Base-by-base conservation (phyloP, 2,113 vertebrate species). In the Lycaon pictus region DNA sequence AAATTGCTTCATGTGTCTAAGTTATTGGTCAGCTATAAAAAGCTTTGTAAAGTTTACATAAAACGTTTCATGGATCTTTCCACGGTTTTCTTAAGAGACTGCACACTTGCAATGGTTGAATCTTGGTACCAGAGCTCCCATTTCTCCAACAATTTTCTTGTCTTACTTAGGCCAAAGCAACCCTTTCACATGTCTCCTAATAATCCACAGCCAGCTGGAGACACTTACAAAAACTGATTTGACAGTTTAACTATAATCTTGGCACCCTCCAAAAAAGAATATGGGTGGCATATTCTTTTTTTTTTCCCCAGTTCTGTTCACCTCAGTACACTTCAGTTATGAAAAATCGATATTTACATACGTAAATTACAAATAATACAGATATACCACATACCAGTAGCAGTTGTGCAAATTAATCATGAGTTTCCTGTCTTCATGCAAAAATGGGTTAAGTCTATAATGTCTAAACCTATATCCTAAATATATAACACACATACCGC, bases 41-140 rank as follows among this genome's bases (percentile, higher is more conserved):
- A 62, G 76, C 90, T 97, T 80, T 96, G 85, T 1, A 37, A 86
- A 97, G 95, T 98, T 97, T 95, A 95, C 71, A 79, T 65, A 67
- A 85, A 91, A 22, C 19, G 79, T 80, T 97, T 86, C 32, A 93
- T 0, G 35, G 15, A 82, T 71, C 60, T 88, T 95, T 92, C 67
- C 92, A 60, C 8, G 81, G 74, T 94, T 97, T 95, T 29, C 93
- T 65, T 43, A 81, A 90, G 79, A 88, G 88, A 88, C n/a, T 77
- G n/a, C 43, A 35, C 53, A 55, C 56, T 69, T 53, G 62, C 96
- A 96, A 74, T 7, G 77, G 90, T 15, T 87, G 76, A 81, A 83
- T 92, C 55, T 81, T 84, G 74, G 71, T 25, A 5, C 72, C 69
- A 48, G 43, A 12, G 23, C 53, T 71, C 60, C 63, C 37, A 55